Base-by-base conservation (phyloP, 2,888 invertebrate species). In the Plagiodera versicolora region DNA sequence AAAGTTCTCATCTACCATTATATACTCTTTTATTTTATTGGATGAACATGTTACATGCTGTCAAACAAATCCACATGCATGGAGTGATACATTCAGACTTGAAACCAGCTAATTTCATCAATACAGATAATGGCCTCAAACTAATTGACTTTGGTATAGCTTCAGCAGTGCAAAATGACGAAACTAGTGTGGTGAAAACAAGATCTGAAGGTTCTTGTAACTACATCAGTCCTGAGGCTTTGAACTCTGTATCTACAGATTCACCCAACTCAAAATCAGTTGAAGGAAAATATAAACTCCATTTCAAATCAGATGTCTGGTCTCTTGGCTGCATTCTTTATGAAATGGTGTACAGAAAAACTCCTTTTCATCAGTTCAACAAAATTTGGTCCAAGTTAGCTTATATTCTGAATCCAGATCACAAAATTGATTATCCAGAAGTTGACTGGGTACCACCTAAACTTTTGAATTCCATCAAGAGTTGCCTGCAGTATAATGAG, bases 61-160 rank as follows among this genome's bases (percentile, higher is more conserved):
- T 98, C 3, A 84, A 89, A 72, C 91, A 93, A 74, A 95, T 98
- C 75, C 98, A 98, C 30, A 44, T 35, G 1, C 56, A 65, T 53
- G 95, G 93, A 55, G 93, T 98, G 1, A 94, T 98, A 70, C 98
- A 98, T 81, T 92, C 95, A 0, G 98, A 99, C 81, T 81, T 98
- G 69, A 98, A 98, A 79, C 98, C 98, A 0, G 95, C 95, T 0
- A 98, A 98, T 81, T 99, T 98, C 80, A 83, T 98, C 45, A 83
- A 95, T 75, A 92, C 94, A 5, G 86, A 88, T 65, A 93, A 92
- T 1, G 86, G 89, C 10, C 80, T 98, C 57, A 98, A 98, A 82
- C 82, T 98, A 60, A 99, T 98, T 68, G 98, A 98, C 83, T 98
- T 98, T 83, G 98, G 98, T 56, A 96, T 98, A 74, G 93, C 98